Evolutionary conservation across 1,140 invertebrate species (phyloP).

Genomic region (Drosophila pallidifrons): DNA sequence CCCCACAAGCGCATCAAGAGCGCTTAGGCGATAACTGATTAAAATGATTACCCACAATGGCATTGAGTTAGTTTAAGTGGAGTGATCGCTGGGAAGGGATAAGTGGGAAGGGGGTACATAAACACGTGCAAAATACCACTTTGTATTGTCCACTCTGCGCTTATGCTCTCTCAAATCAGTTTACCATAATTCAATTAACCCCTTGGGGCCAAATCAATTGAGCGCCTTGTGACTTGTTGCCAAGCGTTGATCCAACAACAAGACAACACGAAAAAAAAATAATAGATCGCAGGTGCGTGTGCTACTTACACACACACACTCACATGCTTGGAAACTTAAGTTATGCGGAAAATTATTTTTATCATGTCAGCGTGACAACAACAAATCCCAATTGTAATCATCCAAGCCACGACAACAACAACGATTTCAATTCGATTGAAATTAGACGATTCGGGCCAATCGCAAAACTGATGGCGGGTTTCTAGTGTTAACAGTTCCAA

Average conservation of each 20-base stretch:
- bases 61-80: conserved; percentile 8
- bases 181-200: conserved; percentile 81
- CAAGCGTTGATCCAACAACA: conserved; percentile 39
- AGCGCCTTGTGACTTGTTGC: conserved; percentile 57
- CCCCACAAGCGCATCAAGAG: conserved; percentile 43
- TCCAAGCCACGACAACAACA: conserved; percentile 2
- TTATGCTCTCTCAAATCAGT: conserved; percentile 59
- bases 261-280: neutral
- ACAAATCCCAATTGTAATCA: neutral
- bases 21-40: conserved; percentile 29
- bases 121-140: conserved; percentile 46
- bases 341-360: conserved; percentile 34
- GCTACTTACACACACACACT: neutral
- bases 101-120: neutral
- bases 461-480: conserved; percentile 22
- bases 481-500: conserved; percentile 16
- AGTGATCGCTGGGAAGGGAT: no score
- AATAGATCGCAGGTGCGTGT: conserved; percentile 38
- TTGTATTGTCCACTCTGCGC: neutral
- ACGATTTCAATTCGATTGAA: conserved; percentile 29
- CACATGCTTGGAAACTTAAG: conserved; percentile 28
- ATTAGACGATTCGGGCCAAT: conserved; percentile 15
- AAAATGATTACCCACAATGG: conserved; percentile 18
- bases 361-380: conserved; percentile 29
- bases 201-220: conserved; percentile 76